Percentiles rank a stretch among this genome's conserved stretches.
Conservation (phyloP, 2,888 invertebrate genomes). For the Neuroscelio doddi region DNA sequence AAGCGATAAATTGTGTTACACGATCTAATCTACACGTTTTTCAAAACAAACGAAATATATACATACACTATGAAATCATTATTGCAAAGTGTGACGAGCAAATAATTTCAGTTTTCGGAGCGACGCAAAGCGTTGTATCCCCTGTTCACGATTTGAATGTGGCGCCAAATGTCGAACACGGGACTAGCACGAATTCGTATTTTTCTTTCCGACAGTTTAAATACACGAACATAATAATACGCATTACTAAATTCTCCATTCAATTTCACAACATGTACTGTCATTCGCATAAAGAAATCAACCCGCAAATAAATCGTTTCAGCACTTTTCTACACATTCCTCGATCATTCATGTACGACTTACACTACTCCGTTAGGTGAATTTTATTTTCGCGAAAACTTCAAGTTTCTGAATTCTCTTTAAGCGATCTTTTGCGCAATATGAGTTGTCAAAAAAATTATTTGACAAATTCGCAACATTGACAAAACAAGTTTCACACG, state of each 20-base stretch:
- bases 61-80: too few relatives aligned
- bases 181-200: background rate
- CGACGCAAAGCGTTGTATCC: background rate
- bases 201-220: background rate
- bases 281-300: background rate
- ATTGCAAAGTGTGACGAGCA: background rate
- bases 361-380: background rate
- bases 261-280: background rate
- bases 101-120: background rate
- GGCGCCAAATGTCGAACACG: slow-evolving; percentile 13
- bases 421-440: background rate
- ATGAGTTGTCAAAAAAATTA: background rate
- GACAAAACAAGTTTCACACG: background rate
- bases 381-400: background rate
- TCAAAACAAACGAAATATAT: too few relatives aligned
- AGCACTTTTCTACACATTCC: background rate
- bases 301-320: background rate
- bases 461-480: background rate
- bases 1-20: too few relatives aligned
- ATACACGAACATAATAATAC: background rate
- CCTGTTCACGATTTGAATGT: slow-evolving; percentile 4
- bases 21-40: too few relatives aligned
- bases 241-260: background rate
- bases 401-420: background rate
- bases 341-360: background rate